Percentiles rank a stretch among this genome's conserved stretches.
Conservation (phyloP, 1,140 invertebrate genomes). For the Hyposmocoma kahamanoa region DNA sequence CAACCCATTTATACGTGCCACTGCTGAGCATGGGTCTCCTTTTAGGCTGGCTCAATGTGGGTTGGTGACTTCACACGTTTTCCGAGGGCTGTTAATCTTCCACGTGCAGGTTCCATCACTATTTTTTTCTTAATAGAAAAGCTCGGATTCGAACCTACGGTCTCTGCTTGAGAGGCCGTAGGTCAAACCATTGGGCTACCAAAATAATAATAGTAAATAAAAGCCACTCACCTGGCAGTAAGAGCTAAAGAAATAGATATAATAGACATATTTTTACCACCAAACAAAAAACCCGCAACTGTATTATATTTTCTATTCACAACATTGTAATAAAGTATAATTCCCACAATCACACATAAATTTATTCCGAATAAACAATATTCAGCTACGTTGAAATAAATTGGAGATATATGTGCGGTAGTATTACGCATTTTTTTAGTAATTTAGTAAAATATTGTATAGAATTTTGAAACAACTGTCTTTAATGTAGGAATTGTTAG, state of each 20-base stretch:
- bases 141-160: too few species aligned
- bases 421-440: conserved; percentile 37
- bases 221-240: conserved; percentile 54
- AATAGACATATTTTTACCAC: conserved; percentile 65
- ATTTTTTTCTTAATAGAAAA: too few species aligned
- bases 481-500: conserved; percentile 13
- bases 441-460: conserved; percentile 14
- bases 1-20: too few species aligned
- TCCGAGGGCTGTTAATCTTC: too few species aligned
- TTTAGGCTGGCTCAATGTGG: too few species aligned
- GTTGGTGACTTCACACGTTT: too few species aligned
- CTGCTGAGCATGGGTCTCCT: too few species aligned
- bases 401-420: conserved; percentile 34
- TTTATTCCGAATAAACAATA: conserved; percentile 64
- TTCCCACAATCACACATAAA: conserved; percentile 57
- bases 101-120: too few species aligned
- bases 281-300: conserved; percentile 56
- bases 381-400: conserved; percentile 65
- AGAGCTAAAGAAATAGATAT: conserved; percentile 54
- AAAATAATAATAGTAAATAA: conserved; percentile 2
- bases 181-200: too few species aligned
- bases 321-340: conserved; percentile 58
- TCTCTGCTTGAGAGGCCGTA: too few species aligned
- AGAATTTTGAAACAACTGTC: conserved; percentile 9
- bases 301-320: conserved; percentile 58